phyloP scores from a whole-genome alignment of 64 coral and sea anemone genomes.

The Platygyra sinensis region DNA sequence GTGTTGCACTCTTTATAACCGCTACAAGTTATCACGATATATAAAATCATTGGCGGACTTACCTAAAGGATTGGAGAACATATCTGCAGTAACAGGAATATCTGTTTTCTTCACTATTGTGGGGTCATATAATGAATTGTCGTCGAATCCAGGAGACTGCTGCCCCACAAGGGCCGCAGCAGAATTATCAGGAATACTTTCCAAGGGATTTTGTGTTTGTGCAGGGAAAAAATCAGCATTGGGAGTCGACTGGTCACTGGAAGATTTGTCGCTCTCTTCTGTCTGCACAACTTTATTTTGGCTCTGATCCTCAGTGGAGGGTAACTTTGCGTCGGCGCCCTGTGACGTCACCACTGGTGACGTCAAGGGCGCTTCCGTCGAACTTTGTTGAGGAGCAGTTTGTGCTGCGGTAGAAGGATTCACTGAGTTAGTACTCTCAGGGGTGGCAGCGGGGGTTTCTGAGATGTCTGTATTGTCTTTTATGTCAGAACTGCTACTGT shows the following conservation, averaged over 20 bases:
- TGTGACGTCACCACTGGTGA: constrained; percentile 16
- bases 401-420: constrained; percentile 45
- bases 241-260: constrained; percentile 10
- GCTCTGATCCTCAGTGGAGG: constrained; percentile 32
- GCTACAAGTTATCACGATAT: no score
- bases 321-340: constrained; percentile 31
- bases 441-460: neutral
- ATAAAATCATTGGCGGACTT: neutral
- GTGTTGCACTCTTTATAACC: no score
- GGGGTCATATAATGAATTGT: constrained; percentile 80
- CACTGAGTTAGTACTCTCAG: constrained; percentile 18
- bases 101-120: constrained; percentile 92
- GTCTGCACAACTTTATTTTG: constrained; percentile 38
- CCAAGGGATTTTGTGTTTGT: constrained; percentile 19
- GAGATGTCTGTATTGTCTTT: constrained; percentile 6
- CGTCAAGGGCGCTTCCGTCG: constrained; percentile 12
- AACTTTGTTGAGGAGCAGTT: constrained; percentile 39
- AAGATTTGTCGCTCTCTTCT: constrained; percentile 14
- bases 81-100: constrained; percentile 53
- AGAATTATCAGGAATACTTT: constrained; percentile 10
- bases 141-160: constrained; percentile 35
- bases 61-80: constrained; percentile 43
- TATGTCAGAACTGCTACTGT: neutral
- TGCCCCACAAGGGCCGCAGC: constrained; percentile 13
- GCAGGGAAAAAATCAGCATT: constrained; percentile 12